Base-by-base conservation (phyloP, 2,797 vertebrate genomes). In the Notoglanidium macrostoma region DNA sequence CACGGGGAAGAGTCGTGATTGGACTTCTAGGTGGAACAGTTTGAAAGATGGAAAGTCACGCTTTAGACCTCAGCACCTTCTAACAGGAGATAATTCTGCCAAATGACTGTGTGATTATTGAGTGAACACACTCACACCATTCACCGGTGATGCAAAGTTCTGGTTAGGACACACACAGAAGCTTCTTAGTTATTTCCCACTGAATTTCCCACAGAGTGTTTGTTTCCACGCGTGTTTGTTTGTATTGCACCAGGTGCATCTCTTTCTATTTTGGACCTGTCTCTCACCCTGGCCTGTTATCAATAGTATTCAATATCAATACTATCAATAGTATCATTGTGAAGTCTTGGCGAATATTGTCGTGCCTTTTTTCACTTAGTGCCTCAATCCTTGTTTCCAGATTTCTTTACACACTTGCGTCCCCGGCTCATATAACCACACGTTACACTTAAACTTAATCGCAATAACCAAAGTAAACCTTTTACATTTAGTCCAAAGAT, bases 31-130 rank as follows among this genome's bases (percentile, higher is more conserved):
- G 23, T 29, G 63, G n/a, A 68, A 32, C n/a, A n/a, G 23, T 9
- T 65, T 44, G 57, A 63, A 81, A 8, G 57, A 49, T 83, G 61
- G 80, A 83, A 67, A n/a, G 21, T 40, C 77, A 82, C 7, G 57
- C 63, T 82, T 82, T 82, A 29, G 59, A 57, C 29, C 72, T 26
- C 72, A n/a, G 72, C 72, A 32, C 49, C 26, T 67, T 65, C 40
- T 5, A 46, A 29, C 8, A 32, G 61, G 6, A 67, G 23, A 83
- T 83, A 67, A 83, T 67, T 83, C 61, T 12, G 61, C 26, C 80
- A 67, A 83, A 83, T 67, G 46, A 67, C 5, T 26, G 35, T 78
- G 29, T 44, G 78, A 44, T 59, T n/a, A 83, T 29, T 61, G 78
- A 59, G 35, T 40, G 9, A 61, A 26, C 55, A 57, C 14, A 78